Evolutionary conservation across 2,113 vertebrate genomes (phyloP), one percentile per base, ranked within the genome.

Genomic region (Scomber colias): DNA sequence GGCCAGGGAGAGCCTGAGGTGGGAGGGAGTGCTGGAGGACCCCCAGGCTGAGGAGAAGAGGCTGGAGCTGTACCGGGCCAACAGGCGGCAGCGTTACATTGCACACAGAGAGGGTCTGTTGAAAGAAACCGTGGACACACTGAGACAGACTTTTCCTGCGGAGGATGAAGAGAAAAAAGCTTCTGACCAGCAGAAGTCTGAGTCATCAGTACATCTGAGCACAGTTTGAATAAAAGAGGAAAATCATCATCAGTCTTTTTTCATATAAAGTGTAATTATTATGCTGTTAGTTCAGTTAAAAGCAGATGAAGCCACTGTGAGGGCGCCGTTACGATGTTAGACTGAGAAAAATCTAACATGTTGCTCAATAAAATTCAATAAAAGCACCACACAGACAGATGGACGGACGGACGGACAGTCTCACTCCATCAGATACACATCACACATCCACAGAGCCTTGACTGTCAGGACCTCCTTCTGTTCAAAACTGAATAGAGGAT

Each of bases 1-100:
- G 83, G 40, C 86, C 44, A 92, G 92, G 0, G 90, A 96, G 65
- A 97, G 95, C 56, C 94, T 98, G 64, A 91, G 96, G 3, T 98
- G 97, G 97, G 96, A 96, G 0, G 95, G 96, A 31, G 60, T 89
- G 45, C 93, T 97, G 45, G 82, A 96, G 0, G 96, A 98, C 82
- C 95, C 96, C 0, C 63, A 55, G 65, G 96, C 95, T 1, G 97
- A 98, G 77, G 92, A 94, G 48, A 92, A 95, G 67, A 94, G 97
- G 81, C 92, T 97, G 76, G 49, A 78, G 15, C 14, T 94, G 44
- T 97, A 95, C 8, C 95, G 94, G 77, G 60, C 81, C 57, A 96
- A 96, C 84, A 92, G 97, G 14, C 94, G 96, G 76, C 94, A 94
- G 83, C 94, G 96, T 3, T 97, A 97, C 3, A 67, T 90, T 4